phyloP scores from a whole-genome alignment of 2,888 invertebrate species.

The Aphrophora alni region DNA sequence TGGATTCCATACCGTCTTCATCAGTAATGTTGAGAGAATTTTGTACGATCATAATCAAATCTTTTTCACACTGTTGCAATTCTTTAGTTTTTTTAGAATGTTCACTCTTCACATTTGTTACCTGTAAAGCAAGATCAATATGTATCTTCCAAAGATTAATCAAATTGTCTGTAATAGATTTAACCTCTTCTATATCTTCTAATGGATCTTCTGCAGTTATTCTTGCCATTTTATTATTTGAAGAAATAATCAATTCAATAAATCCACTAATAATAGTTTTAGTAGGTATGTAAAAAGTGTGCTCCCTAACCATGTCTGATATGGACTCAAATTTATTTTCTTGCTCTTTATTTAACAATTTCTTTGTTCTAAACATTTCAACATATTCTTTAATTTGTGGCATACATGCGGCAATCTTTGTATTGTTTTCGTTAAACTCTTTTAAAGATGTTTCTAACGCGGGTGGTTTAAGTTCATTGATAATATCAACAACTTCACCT shows the following conservation, averaged over 20 bases:
- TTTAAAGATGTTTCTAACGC: background rate
- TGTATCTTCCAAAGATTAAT: background rate
- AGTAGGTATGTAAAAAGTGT: background rate
- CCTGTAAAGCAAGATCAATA: background rate
- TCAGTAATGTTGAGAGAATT: background rate
- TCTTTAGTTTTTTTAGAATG: background rate
- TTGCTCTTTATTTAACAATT: background rate
- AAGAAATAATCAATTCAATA: background rate
- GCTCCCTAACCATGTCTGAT: background rate
- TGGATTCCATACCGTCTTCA: background rate
- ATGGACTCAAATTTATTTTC: background rate
- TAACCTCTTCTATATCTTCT: background rate
- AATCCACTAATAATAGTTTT: background rate
- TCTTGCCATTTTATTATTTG: background rate
- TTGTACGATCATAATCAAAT: background rate
- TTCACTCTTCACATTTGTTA: background rate
- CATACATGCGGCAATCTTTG: background rate
- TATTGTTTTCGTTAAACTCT: background rate
- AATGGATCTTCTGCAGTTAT: background rate
- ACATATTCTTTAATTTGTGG: background rate
- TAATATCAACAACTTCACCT: background rate
- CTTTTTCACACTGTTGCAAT: background rate
- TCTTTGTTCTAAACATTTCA: background rate
- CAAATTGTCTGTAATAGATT: background rate
- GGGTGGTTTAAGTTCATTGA: background rate